Base-by-base conservation (phyloP, 2,888 invertebrate genomes). In the Orthosia gracilis region DNA sequence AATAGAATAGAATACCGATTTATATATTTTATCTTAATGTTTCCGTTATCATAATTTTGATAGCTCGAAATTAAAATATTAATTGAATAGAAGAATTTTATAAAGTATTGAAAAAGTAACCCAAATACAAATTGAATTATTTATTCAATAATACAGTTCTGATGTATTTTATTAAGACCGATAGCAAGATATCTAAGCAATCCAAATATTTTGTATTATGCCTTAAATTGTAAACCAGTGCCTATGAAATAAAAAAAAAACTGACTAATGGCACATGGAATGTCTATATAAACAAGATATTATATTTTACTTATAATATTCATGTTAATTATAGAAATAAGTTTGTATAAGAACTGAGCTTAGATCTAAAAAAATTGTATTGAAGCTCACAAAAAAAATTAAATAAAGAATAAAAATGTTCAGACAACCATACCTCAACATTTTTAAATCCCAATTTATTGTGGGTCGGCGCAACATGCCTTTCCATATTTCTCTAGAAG, bases 181-280 rank as follows among this genome's bases (percentile, higher is more conserved):
- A 11, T 26, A n/a, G 18, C 13, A 5, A 49, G 5, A 15, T 54
- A n/a, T 52, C 18, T 15, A 17, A 64, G 40, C 18, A 54, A 64
- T 68, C 63, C 68, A 78, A 82, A 82, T 78, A 78, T 77, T 63
- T 52, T 81, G 49, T 57, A 61, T 21, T 74, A 74, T 70, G 72
- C 31, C 47, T 70, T 70, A 78, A 47, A 18, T 47, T 49, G 13
- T 78, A 74, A 52, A 58, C 50, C 1, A 66, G 78, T 78, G 74
- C 49, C 80, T 55, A 61, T 21, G n/a, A 45, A 18, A 61, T 26
- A 54, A 4, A 23, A 52, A 63, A 55, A 69, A 47, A 76, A 58
- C 45, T 26, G 26, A 67, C 21, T 26, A 9, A 15, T 55, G 17
- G 12, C 21, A 52, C 26, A 61, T 61, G 50, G 12, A 54, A 62